phyloP scores from a whole-genome alignment of 2,797 vertebrate genomes.

The Melanotaenia nigrans region DNA sequence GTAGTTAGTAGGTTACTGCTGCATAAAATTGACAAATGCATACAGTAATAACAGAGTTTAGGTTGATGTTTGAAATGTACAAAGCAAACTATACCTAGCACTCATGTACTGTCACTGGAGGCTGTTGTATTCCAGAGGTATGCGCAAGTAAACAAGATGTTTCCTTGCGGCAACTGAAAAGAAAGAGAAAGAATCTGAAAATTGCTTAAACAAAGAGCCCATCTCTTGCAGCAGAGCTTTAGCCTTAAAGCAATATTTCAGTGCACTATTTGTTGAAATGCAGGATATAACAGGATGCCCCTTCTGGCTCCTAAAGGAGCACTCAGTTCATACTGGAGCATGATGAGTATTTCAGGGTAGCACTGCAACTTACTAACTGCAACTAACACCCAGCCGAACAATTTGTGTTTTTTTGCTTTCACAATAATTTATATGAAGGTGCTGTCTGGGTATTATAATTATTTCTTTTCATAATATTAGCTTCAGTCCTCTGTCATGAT shows the following conservation, averaged over 20 bases:
- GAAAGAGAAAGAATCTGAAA: neutral
- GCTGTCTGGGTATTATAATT: slow-evolving; percentile 11
- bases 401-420: slow-evolving; percentile 36
- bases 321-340: slow-evolving; percentile 16
- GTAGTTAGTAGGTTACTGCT: neutral
- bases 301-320: slow-evolving; percentile 32
- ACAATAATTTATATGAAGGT: slow-evolving; percentile 25
- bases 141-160: slow-evolving; percentile 20
- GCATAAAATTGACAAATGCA: neutral
- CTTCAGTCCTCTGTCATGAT: slow-evolving; percentile 5
- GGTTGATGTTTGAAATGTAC: neutral
- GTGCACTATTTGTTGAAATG: slow-evolving; percentile 11
- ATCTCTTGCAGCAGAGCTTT: slow-evolving; percentile 18
- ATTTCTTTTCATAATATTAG: slow-evolving; percentile 15
- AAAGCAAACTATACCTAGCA: too few relatives aligned
- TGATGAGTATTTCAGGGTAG: slow-evolving; percentile 16
- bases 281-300: slow-evolving; percentile 5
- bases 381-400: slow-evolving; percentile 16
- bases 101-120: slow-evolving; percentile 13
- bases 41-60: neutral
- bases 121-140: slow-evolving; percentile 22
- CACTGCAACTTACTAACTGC: slow-evolving; percentile 21
- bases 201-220: slow-evolving; percentile 16
- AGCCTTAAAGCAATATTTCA: slow-evolving; percentile 15
- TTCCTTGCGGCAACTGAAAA: slow-evolving; percentile 7